Percentiles rank a stretch among this genome's conserved stretches.
These are phyloP conservation scores for Formicarius rufipectus DNA, from an alignment of 2,113 vertebrate species.

Conservation along the genomic window DNA sequence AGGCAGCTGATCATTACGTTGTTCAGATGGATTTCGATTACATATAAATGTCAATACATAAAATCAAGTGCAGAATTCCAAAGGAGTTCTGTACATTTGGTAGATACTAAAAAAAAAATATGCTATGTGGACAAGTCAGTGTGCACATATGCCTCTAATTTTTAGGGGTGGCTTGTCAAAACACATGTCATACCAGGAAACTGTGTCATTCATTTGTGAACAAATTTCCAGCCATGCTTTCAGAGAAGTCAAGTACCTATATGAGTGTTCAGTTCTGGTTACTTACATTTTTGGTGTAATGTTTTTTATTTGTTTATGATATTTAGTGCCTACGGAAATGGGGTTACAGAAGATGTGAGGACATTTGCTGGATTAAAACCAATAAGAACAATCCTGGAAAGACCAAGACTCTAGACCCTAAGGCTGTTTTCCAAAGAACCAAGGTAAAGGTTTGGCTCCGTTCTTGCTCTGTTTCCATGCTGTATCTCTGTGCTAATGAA, in stretches of 20 bases:
- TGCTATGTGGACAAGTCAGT: fast-evolving
- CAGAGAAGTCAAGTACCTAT: not conserved
- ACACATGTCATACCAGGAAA: not conserved
- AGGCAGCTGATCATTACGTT: not conserved
- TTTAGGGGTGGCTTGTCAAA: not conserved
- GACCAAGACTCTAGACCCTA: slow-evolving; percentile 95
- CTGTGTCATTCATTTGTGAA: not conserved
- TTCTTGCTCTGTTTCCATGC: not conserved
- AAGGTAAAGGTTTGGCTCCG: slow-evolving; percentile 78
- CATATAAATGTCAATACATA: not conserved
- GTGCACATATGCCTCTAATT: not conserved
- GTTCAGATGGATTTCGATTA: not conserved
- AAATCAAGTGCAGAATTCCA: not conserved
- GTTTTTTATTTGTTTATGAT: not conserved
- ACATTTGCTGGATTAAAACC: slow-evolving; percentile 99
- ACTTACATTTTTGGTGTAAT: not conserved
- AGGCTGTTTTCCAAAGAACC: slow-evolving; percentile 97
- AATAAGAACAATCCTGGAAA: slow-evolving; percentile 99
- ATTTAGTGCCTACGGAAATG: slow-evolving; percentile 90
- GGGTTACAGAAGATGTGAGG: slow-evolving; percentile 97
- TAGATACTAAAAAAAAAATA: not conserved
- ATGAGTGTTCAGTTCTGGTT: not conserved
- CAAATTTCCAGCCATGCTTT: not conserved
- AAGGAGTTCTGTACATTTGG: not conserved
- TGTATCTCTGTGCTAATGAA: not conserved